phyloP scores from a whole-genome alignment of 2,797 vertebrate species.

The Pyrocephalus nanus region DNA sequence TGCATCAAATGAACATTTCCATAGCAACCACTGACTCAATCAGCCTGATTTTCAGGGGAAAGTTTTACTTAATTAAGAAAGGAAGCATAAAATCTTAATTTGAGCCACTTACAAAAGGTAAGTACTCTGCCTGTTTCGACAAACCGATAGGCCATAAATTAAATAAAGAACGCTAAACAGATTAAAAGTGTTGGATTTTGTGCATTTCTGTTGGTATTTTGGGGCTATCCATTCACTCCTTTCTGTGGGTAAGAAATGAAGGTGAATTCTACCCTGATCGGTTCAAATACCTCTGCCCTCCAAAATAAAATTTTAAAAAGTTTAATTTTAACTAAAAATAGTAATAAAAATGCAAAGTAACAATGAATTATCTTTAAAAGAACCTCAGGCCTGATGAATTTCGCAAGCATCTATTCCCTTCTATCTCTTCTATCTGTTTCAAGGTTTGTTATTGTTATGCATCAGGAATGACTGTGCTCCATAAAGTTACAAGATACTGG shows the following conservation, averaged over 20 bases:
- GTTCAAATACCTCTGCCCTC: not conserved
- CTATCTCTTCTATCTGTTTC: not conserved
- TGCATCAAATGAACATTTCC: not conserved
- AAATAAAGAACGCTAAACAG: not conserved
- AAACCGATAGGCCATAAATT: not conserved
- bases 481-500: not conserved
- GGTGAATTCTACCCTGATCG: not conserved
- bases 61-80: not conserved
- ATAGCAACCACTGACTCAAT: not conserved
- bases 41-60: not conserved
- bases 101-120: not conserved
- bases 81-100: not conserved
- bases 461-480: not conserved
- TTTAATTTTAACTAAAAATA: not conserved
- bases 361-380: not conserved
- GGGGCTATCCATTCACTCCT: not conserved
- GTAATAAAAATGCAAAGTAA: not conserved
- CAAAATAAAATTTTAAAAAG: not conserved
- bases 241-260: not conserved
- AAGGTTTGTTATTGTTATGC: not conserved
- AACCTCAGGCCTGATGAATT: not conserved
- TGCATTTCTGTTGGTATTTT: not conserved
- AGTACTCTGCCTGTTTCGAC: not conserved
- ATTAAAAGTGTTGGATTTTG: not conserved
- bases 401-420: not conserved